Evolutionary conservation across 1,140 invertebrate species (phyloP), one percentile per base, ranked within the genome.

Genomic region (Drosophila bocki): DNA sequence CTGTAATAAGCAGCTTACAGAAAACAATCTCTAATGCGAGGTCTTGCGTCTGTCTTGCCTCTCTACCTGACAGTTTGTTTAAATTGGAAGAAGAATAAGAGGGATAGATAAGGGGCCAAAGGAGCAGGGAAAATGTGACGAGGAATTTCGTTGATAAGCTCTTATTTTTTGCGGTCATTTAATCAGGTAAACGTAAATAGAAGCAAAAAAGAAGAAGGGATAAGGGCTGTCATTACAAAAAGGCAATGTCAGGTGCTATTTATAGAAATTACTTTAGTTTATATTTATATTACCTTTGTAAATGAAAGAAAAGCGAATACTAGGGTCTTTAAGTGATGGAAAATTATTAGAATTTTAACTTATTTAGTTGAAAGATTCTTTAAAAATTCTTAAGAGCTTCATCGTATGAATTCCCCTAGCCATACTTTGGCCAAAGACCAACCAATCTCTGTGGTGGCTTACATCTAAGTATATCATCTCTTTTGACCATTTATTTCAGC

Each of bases 1-100:
- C 75, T 78, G 75, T 78, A 78, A 78, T 78, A 78, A 78, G 75
- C 75, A 63, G 75, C 75, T 78, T 78, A 77, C 64, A 41, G 57
- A 61, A 69, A 76, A 76, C 72, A 76, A 76, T 76, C 72, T 59
- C 53, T 58, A 75, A 76, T 65, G 54, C 67, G 45, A 72, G 33
- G 22, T 54, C 32, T 37, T 41, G 37, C 33, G 5, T 39, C 51
- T 47, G 37, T 50, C 37, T 11, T 4, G 15, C 35, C 8, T 44
- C 22, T 37, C 5, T 67, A 59, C 44, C 53, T 75, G 74, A 51
- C 71, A 64, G 51, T 71, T 75, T 39, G 42, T 13, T 37, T 53
- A 75, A 76, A 75, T 57, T 56, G 61, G 39, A 74, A 39, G 42
- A 33, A 33, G 22, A 41, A 41, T 15, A 56, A 42, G 42, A 56